phyloP scores from a whole-genome alignment of 2,113 vertebrate species.

The Nansenia antarctica region DNA sequence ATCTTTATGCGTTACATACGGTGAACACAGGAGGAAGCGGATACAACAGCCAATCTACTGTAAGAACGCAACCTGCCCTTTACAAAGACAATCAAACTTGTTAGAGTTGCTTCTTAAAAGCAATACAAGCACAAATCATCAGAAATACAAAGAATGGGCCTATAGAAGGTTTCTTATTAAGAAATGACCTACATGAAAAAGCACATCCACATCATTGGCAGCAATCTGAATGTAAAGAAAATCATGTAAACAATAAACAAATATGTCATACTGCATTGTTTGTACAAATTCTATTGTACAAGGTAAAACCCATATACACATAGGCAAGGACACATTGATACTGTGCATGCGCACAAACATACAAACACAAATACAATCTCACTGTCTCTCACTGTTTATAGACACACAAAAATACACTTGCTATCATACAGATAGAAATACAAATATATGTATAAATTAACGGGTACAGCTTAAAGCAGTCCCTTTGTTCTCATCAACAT shows the following conservation, averaged over 20 bases:
- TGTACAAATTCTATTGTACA: neutral
- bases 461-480: neutral
- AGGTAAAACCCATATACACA: no score
- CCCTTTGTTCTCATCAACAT: neutral
- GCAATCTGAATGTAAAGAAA: constrained; percentile 54
- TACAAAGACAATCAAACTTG: no score
- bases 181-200: neutral
- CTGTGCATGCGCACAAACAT: neutral
- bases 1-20: no score
- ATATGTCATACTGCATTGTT: neutral
- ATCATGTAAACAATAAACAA: neutral
- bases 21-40: no score
- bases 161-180: no score
- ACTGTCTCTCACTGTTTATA: no score
- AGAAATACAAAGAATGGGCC: no score
- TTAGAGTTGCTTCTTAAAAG: no score
- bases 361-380: neutral
- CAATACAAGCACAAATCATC: no score
- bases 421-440: neutral
- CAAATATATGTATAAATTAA: neutral
- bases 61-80: no score
- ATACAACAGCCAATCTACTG: no score
- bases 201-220: constrained; percentile 44
- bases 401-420: neutral
- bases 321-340: no score